phyloP scores from a whole-genome alignment of 1,140 invertebrate species.

The Eumaeus atala region DNA sequence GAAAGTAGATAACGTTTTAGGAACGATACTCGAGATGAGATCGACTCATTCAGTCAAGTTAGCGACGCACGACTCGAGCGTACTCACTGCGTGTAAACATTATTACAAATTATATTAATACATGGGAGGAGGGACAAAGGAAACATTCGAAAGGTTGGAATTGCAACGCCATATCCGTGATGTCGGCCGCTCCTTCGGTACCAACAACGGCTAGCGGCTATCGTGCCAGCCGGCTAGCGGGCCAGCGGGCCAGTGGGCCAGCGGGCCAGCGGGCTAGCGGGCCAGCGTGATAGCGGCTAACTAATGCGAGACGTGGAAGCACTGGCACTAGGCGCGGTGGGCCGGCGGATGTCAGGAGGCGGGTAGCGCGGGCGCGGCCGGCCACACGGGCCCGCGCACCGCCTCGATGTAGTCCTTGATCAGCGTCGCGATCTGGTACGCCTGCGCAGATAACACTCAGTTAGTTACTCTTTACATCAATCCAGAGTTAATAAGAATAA shows the following conservation, averaged over 20 bases:
- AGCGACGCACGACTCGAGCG: too few species aligned
- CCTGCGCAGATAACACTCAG: constrained; percentile 70
- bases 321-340: constrained; percentile 70
- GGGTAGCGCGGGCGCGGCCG: constrained; percentile 43
- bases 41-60: too few species aligned
- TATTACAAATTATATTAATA: too few species aligned
- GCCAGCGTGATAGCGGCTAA: constrained; percentile 18
- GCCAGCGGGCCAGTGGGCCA: constrained; percentile 8
- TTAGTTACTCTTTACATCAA: too few species aligned
- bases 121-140: too few species aligned
- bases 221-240: neutral
- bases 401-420: constrained; percentile 94
- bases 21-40: too few species aligned
- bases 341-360: constrained; percentile 60
- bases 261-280: constrained; percentile 11
- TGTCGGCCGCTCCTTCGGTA: constrained; percentile 1
- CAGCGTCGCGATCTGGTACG: constrained; percentile 94
- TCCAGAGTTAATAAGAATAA: too few species aligned
- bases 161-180: constrained; percentile 5
- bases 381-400: constrained; percentile 75
- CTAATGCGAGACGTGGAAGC: constrained; percentile 64
- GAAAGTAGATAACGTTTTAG: too few species aligned
- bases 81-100: too few species aligned
- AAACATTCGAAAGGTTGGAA: neutral
- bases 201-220: neutral